These are phyloP conservation scores for Hippocampus barbouri DNA, from an alignment of 2,113 vertebrate genomes.

Conservation along the genomic window DNA sequence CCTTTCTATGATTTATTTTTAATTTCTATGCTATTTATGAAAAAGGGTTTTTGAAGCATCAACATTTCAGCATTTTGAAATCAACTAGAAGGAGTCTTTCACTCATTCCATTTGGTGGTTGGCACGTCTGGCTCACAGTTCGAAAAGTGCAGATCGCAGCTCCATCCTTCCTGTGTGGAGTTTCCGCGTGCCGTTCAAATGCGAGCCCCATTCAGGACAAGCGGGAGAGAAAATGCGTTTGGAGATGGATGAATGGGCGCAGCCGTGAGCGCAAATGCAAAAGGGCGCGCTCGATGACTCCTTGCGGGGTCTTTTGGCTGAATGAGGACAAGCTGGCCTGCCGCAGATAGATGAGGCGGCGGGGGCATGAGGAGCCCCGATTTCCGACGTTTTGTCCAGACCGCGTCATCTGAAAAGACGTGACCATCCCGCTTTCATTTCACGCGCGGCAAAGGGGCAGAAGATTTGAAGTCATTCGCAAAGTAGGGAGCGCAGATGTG, in stretches of 20 bases:
- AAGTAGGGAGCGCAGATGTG: not conserved
- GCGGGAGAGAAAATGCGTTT: not conserved
- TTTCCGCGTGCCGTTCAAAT: too few species aligned
- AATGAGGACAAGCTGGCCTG: constrained; percentile 35
- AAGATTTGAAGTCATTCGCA: constrained; percentile 30
- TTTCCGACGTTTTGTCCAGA: constrained; percentile 29
- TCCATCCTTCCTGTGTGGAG: not conserved
- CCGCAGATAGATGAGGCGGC: not conserved
- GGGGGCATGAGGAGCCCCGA: constrained; percentile 8
- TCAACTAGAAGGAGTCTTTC: not conserved
- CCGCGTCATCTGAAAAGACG: constrained; percentile 14
- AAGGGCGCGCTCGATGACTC: constrained; percentile 16
- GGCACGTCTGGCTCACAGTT: too few species aligned
- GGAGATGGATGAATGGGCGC: not conserved
- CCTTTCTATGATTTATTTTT: too few species aligned
- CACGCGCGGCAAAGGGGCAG: constrained; percentile 10
- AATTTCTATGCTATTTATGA: too few species aligned
- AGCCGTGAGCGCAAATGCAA: constrained; percentile 7
- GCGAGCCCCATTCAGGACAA: not conserved
- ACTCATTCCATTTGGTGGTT: too few species aligned
- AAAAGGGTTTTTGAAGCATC: not conserved
- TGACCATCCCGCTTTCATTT: constrained; percentile 8
- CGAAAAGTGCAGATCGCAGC: too few species aligned
- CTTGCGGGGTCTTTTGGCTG: constrained; percentile 25
- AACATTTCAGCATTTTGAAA: not conserved